Base-by-base conservation (phyloP, 2,888 invertebrate genomes). In the Ornithoptera priamus region DNA sequence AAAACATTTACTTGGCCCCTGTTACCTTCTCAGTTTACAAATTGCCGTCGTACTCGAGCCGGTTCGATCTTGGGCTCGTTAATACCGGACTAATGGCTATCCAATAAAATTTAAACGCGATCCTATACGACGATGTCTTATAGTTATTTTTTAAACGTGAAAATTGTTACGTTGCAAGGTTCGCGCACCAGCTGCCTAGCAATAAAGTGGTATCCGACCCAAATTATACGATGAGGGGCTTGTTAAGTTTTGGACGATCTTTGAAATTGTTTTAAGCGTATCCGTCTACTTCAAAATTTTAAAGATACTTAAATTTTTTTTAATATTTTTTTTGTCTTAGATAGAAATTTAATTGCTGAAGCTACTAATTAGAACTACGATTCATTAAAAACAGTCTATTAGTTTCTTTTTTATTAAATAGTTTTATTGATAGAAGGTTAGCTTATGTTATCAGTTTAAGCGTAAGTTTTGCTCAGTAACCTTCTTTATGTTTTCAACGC, bases 191-290 rank as follows among this genome's bases (percentile, higher is more conserved):
- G 87, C 88, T 87, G 87, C 81, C 76, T 77, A 82, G 83, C 82
- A 84, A 82, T 81, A 81, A 84, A 77, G 80, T 76, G 80, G 79
- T 80, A 80, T 80, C 76, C 75, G 75, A 80, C 76, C 81, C 77
- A 89, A 90, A 90, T 90, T 89, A 88, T 87, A 88, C 82, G 85
- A 86, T 81, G 78, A 76, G 75, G 72, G 76, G 75, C 83, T 88
- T 83, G 86, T 87, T 87, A 88, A 81, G 77, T 76, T 53, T 71
- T 71, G 72, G 73, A 74, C 71, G 77, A 56, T 63, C 62, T 66
- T 74, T 76, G 75, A 30, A 69, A 69, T 65, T 70, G 67, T 70
- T 70, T 75, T 72, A 71, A 68, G 66, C 62, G 66, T 67, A 65
- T 61, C 61, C 57, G 46, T 30, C 30, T 30, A 46, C 17, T 36